phyloP scores from a whole-genome alignment of 2,113 vertebrate genomes.

The Tympanuchus pallidicinctus region DNA sequence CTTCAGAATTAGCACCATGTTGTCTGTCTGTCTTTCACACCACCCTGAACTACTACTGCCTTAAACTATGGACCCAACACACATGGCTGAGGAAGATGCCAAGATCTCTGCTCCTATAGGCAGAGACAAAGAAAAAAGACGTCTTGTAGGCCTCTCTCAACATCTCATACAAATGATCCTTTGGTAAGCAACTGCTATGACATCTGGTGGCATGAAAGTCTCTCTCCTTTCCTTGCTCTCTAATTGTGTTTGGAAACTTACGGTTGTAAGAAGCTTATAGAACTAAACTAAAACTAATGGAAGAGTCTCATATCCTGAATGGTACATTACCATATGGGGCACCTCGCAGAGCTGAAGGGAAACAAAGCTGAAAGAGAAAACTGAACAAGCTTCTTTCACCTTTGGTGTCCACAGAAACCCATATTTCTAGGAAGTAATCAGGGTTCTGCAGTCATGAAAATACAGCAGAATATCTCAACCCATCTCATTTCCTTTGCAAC shows the following conservation, averaged over 20 bases:
- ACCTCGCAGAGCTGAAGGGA: neutral
- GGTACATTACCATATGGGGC: neutral
- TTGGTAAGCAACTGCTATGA: neutral
- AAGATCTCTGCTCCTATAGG: neutral
- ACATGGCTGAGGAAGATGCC: too few species aligned
- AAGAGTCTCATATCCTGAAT: neutral
- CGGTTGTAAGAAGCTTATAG: neutral
- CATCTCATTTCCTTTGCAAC: slow-evolving; percentile 78
- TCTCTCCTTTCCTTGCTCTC: neutral
- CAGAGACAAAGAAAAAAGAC: neutral
- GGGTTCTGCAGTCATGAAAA: slow-evolving; percentile 79
- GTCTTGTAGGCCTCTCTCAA: neutral
- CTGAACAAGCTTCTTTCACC: slow-evolving; percentile 37
- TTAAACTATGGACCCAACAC: neutral
- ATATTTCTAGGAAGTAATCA: slow-evolving; percentile 71
- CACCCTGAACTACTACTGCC: neutral
- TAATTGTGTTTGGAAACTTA: neutral
- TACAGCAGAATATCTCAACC: slow-evolving; percentile 74
- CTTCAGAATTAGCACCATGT: neutral
- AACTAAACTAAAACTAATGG: neutral
- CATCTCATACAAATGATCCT: neutral
- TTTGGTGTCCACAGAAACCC: slow-evolving; percentile 78
- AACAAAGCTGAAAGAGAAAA: slow-evolving; percentile 17
- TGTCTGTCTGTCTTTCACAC: neutral
- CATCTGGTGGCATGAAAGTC: neutral